Base-by-base conservation (phyloP, 2,888 invertebrate species). In the Chirona hameri region DNA sequence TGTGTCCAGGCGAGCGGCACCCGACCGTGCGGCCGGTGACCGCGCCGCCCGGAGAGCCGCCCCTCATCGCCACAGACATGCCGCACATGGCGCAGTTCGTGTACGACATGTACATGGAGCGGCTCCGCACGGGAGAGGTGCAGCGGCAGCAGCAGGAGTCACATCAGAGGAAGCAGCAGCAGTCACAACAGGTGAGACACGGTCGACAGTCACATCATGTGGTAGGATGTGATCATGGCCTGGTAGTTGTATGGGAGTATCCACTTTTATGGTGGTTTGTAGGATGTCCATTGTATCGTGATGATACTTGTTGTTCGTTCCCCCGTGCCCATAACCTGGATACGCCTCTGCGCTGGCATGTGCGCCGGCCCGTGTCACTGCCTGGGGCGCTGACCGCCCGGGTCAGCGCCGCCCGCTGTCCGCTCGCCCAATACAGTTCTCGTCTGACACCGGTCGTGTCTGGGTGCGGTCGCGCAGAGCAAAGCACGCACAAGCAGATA, bases 11-110 rank as follows among this genome's bases (percentile, higher is more conserved):
- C 84, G 98, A 99, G 89, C 89, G 90, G 4, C 95, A 93, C 89
- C 95, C 96, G 0, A 91, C 88, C 4, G 83, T 82, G 0, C 90
- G 95, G 83, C 87, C 88, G 0, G 88, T 89, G 39, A 87, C 88
- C 57, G 89, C 89, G 1, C 86, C 87, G 5, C 90, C 88, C 84
- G 83, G 82, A 39, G 89, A 90, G 0, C 86, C 87, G 0, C 87
- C 86, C 80, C 88, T 90, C 48, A 87, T 88, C 88, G 85, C 85
- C n/a, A 4, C 92, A 84, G 94, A 96, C 88, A 98, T 99, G 95
- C 92, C 95, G 1, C 95, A 97, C 87, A 97, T 98, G 95, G 96
- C 97, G 0, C 93, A 95, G 87, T 97, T 95, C 89, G 98, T 99
- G 0, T 97, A 95, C 88, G 94, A 97, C 86, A 93, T 96, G 89